Percentiles rank a stretch among this genome's conserved stretches.
Conservation (phyloP, 2,113 vertebrate species). For the Campylomormyrus tamandua region DNA sequence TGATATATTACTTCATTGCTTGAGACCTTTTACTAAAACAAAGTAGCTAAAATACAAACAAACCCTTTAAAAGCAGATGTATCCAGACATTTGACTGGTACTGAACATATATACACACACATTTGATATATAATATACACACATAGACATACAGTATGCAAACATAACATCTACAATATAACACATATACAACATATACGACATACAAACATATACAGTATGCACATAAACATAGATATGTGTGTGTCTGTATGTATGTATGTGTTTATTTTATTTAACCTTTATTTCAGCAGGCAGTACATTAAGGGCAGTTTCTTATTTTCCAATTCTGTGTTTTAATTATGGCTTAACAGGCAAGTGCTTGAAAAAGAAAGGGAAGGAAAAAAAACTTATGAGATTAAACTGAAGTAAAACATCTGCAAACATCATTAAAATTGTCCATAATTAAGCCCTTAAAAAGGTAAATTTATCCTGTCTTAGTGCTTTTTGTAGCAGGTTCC, state of each 20-base stretch:
- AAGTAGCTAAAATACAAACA: background rate
- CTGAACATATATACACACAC: background rate
- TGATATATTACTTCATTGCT: background rate
- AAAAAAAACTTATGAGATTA: too few species aligned
- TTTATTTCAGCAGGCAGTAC: too few species aligned
- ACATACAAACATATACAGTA: background rate
- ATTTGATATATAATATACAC: background rate
- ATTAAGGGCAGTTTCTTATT: too few species aligned
- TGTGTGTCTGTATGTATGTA: background rate
- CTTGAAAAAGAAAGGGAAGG: too few species aligned
- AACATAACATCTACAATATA: background rate
- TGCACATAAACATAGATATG: background rate
- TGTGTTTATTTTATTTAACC: background rate
- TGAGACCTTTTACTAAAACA: background rate
- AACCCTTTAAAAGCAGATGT: background rate
- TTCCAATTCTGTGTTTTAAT: too few species aligned
- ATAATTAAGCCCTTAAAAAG: background rate
- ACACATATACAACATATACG: background rate
- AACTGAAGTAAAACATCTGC: too few species aligned
- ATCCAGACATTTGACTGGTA: background rate
- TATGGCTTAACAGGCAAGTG: too few species aligned
- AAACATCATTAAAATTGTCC: background rate
- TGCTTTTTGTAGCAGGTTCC: background rate
- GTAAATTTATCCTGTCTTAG: background rate
- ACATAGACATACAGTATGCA: background rate